Percentiles rank a stretch among this genome's conserved stretches.
Conservation (phyloP, 2,113 vertebrate species). For the Prinia subflava region DNA sequence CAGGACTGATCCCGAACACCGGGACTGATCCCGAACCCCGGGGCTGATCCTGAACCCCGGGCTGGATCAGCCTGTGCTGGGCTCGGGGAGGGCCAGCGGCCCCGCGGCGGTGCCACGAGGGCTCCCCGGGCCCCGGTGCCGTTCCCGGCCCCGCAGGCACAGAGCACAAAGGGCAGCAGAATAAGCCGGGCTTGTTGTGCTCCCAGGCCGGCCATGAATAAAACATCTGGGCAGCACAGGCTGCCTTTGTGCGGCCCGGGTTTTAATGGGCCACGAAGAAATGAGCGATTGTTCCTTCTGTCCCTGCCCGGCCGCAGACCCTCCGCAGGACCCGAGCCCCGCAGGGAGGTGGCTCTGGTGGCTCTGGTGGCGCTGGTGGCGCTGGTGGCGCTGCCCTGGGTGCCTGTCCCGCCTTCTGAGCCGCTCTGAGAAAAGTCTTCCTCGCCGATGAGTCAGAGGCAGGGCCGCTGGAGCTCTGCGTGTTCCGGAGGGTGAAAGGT, state of each 20-base stretch:
- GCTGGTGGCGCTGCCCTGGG: too few relatives aligned
- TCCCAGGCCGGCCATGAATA: background rate
- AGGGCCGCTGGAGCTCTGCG: background rate
- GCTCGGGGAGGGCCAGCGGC: background rate
- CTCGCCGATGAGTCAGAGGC: background rate
- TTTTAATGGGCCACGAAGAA: background rate
- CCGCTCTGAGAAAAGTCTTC: background rate
- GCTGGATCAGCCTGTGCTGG: background rate
- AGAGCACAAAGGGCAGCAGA: background rate
- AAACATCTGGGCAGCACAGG: slow-evolving; percentile 28
- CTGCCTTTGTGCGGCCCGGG: background rate
- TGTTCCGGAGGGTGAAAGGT: background rate
- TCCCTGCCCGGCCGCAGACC: background rate
- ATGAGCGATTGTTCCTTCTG: background rate
- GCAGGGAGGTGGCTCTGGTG: background rate
- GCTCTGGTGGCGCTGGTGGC: background rate
- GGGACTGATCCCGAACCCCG: too few relatives aligned
- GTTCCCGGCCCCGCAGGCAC: fast-evolving
- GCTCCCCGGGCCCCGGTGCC: background rate
- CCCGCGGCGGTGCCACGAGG: fast-evolving
- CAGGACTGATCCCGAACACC: too few relatives aligned
- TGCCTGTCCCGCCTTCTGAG: background rate
- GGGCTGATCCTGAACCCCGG: too few relatives aligned
- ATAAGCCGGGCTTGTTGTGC: background rate
- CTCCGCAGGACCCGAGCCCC: fast-evolving